Conservation (phyloP, 2,113 vertebrate genomes). For the Diphyllodes magnificus region DNA sequence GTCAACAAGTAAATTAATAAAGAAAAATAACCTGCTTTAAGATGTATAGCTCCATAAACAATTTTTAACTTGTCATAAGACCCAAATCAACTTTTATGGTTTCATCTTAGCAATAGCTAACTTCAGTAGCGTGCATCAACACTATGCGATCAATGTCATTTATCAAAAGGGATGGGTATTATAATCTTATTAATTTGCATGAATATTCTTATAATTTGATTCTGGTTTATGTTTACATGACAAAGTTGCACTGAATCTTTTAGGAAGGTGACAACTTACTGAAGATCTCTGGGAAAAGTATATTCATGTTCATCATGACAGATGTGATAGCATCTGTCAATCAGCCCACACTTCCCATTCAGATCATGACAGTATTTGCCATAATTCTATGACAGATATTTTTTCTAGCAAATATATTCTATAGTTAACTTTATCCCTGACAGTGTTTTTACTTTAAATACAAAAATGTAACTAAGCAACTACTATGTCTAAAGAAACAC, state of each 20-base stretch:
- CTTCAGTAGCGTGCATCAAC: background rate
- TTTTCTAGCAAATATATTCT: background rate
- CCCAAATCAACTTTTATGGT: background rate
- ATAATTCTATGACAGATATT: background rate
- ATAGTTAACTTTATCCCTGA: background rate
- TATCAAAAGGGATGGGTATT: background rate
- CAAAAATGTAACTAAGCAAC: background rate
- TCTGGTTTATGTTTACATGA: background rate
- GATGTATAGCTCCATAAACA: background rate
- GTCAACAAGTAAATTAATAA: background rate
- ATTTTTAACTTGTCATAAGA: background rate
- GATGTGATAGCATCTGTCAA: background rate
- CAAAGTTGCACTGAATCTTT: background rate
- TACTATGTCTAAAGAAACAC: background rate
- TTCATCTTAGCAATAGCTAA: background rate
- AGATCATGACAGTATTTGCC: background rate
- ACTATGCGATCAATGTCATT: background rate
- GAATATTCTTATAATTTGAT: background rate
- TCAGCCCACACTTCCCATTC: background rate
- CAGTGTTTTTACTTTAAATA: background rate
- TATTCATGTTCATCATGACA: background rate
- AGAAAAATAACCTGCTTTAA: background rate
- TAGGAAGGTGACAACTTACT: background rate
- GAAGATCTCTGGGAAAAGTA: background rate
- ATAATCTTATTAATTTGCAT: background rate